phyloP scores from a whole-genome alignment of 2,797 vertebrate genomes.

The Syngnathus rostellatus region DNA sequence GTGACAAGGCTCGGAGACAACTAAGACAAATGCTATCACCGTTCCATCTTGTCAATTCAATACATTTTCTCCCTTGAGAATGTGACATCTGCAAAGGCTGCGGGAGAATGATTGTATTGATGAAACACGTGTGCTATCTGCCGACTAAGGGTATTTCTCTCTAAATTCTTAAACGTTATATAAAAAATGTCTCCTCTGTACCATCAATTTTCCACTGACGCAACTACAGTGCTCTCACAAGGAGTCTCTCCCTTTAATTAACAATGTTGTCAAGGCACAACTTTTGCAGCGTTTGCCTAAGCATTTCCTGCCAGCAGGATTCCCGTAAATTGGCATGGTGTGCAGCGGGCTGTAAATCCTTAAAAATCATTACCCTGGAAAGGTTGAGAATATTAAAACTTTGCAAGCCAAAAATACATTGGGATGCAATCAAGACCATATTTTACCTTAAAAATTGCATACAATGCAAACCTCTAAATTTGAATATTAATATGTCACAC shows the following conservation, averaged over 20 bases:
- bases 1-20: slow-evolving; percentile 13
- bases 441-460: neutral
- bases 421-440: neutral
- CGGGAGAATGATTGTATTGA: slow-evolving; percentile 23
- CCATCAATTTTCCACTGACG: slow-evolving; percentile 19
- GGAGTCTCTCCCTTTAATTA: slow-evolving; percentile 31
- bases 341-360: neutral
- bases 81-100: slow-evolving; percentile 22
- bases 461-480: neutral
- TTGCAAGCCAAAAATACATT: neutral
- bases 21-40: slow-evolving; percentile 27
- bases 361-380: neutral
- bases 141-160: slow-evolving; percentile 5
- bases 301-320: neutral
- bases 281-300: slow-evolving; percentile 6
- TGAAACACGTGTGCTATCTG: slow-evolving; percentile 12
- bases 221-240: slow-evolving; percentile 18
- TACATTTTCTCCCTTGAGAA: slow-evolving; percentile 17
- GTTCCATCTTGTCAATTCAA: slow-evolving; percentile 36
- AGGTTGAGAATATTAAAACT: neutral
- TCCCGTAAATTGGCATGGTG: neutral
- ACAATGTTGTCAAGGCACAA: slow-evolving; percentile 19
- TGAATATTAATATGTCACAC: too few species aligned
- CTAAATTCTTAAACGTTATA: slow-evolving; percentile 7
- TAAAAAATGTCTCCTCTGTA: slow-evolving; percentile 8